Conservation (phyloP, 37 sponge, comb jelly and placozoan genomes). For the Eunapius fragilis region DNA sequence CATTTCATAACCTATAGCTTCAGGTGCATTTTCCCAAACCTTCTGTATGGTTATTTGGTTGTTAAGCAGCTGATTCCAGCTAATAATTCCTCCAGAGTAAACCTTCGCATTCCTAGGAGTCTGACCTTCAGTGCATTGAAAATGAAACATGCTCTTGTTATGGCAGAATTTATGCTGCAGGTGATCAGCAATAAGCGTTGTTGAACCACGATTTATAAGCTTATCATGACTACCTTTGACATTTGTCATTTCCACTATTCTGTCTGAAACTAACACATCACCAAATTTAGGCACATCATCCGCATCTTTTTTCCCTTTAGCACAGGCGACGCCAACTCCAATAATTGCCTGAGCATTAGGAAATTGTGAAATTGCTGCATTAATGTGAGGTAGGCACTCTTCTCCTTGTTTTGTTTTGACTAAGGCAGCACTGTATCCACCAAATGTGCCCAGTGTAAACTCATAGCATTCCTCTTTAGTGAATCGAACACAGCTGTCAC, state of each 20-base stretch:
- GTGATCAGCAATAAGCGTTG: background rate
- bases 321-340: conserved; percentile 6
- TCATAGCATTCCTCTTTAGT: background rate
- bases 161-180: background rate
- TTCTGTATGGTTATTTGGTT: background rate
- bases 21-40: background rate
- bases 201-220: background rate
- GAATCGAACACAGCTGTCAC: background rate
- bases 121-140: background rate
- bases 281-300: background rate
- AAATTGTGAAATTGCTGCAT: background rate
- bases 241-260: background rate
- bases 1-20: conserved; percentile 23
- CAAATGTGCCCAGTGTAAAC: conserved; percentile 14
- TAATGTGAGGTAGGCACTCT: background rate
- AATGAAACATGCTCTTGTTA: background rate
- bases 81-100: background rate
- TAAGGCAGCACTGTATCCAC: conserved; percentile 16
- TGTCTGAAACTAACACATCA: conserved; percentile 27
- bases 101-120: too few relatives aligned
- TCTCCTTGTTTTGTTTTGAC: background rate
- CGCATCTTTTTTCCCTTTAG: background rate
- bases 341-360: background rate
- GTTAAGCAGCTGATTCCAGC: background rate
- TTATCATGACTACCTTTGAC: background rate